Base-by-base conservation (phyloP, 2,888 invertebrate genomes). In the Helleia helle region DNA sequence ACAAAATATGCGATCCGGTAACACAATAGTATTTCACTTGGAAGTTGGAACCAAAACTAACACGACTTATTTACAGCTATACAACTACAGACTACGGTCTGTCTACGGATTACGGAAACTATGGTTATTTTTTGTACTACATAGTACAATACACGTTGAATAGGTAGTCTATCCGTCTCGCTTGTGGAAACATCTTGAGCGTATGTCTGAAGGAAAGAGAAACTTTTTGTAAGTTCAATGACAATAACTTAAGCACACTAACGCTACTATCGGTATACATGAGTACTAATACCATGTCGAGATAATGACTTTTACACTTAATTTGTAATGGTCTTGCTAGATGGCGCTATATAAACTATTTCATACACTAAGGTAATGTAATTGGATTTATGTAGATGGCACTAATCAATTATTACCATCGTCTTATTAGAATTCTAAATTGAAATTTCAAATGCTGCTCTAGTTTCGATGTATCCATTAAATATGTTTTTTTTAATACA, bases 1-100 rank as follows among this genome's bases (percentile, higher is more conserved):
- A 41, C 41, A 38, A 48, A 48, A 50, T 48, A 46, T 50, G 50
- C 25, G 15, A 22, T 28, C 13, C 24, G 22, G 5, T 38, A 30
- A 52, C 71, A 59, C 68, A 51, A 54, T 64, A 65, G 65, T 68
- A 69, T 69, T 65, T 61, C 59, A 59, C 17, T 8, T n/a, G n/a
- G n/a, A n/a, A n/a, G n/a, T n/a, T n/a, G n/a, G n/a, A n/a, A n/a
- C n/a, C n/a, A 9, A 22, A n/a, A 18, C 18, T 11, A n/a, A 17
- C 7, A 17, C 1, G 34, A 22, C 34, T 22, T 18, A 34, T 7
- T 12, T 12, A 18, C 34, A 15, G 34, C 34, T 34, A 34, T 12
- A 34, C 34, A 34, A 34, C 18, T 34, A 34, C 34, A 4, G 18
- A 9, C 7, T 17, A 31, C 31, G 17, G 11, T 18, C 13, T 27